Base-by-base conservation (phyloP, 2,888 invertebrate genomes). In the Lomographa bimaculata region DNA sequence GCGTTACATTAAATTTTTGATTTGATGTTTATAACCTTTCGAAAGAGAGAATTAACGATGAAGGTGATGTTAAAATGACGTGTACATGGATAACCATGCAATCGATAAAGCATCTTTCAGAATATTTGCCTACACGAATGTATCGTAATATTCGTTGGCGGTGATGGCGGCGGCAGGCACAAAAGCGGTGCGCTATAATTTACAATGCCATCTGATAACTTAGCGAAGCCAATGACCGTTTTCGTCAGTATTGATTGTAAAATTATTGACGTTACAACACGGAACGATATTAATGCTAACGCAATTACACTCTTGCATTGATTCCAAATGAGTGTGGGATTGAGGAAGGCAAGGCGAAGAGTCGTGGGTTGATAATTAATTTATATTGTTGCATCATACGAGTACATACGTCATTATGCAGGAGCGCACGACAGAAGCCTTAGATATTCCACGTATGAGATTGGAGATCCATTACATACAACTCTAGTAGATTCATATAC, bases 161-260 rank as follows among this genome's bases (percentile, higher is more conserved):
- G 79, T 63, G 80, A 79, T 65, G 70, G 60, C 78, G 71, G 71
- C 55, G 76, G 59, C 72, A 75, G 80, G 78, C 57, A 84, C 83
- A 72, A 63, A 59, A 60, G 60, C 63, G 63, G 62, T 63, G 61
- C 63, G 64, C 64, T 65, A 68, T 71, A 68, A 71, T 68, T 75
- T 62, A 74, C 71, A 71, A 71, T 73, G 66, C 71, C 76, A 77
- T 79, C 78, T 61, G 75, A 77, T 78, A 76, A 74, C 60, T 19
- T 24, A 20, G 26, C 59, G 51, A 56, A 56, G 53, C 44, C 61
- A 64, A 59, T 58, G 67, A 71, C 65, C 63, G 61, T 60, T 72
- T 74, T 71, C 64, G 60, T 68, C 64, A 57, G 65, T 72, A 77
- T 77, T 62, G 77, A 75, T 75, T 70, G 28, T 34, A 58, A 53